phyloP scores from a whole-genome alignment of 23 tunicate species.

The Diplosoma virens region DNA sequence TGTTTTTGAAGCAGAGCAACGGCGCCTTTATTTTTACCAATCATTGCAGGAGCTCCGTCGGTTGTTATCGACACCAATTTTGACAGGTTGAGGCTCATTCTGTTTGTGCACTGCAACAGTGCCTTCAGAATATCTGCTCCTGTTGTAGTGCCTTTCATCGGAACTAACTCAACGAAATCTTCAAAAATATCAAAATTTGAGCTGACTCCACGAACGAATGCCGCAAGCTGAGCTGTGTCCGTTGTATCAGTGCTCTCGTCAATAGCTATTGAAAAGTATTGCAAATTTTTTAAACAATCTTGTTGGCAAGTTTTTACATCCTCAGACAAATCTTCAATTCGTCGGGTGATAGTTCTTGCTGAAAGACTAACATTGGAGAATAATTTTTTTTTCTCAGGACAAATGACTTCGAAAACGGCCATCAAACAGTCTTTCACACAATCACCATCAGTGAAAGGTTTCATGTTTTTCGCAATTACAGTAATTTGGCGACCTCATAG shows the following conservation, averaged over 20 bases:
- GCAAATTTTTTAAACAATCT: slow-evolving; percentile 51
- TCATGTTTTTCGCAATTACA: slow-evolving; percentile 69
- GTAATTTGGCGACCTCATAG: slow-evolving; percentile 57
- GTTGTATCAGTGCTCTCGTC: slow-evolving; percentile 58
- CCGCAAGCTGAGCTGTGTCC: slow-evolving; percentile 69
- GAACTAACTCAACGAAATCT: slow-evolving; percentile 38
- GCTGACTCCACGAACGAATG: slow-evolving; percentile 68
- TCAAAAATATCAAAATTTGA: slow-evolving; percentile 43
- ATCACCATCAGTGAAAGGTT: slow-evolving; percentile 66
- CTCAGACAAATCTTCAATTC: slow-evolving; percentile 73
- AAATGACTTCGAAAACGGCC: slow-evolving; percentile 57
- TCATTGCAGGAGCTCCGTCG: too few species aligned
- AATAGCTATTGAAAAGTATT: slow-evolving; percentile 47
- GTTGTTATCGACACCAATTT: slow-evolving; percentile 48
- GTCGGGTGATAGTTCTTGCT: slow-evolving; percentile 74
- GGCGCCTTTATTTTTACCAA: too few species aligned
- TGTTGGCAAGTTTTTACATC: slow-evolving; percentile 49
- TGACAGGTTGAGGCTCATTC: slow-evolving; percentile 35
- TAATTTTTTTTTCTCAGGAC: slow-evolving; percentile 66
- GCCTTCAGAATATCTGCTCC: slow-evolving; percentile 63
- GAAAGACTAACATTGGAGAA: slow-evolving; percentile 63
- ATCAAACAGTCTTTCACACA: slow-evolving; percentile 63
- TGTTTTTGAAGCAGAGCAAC: too few species aligned
- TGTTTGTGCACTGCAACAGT: slow-evolving; percentile 36
- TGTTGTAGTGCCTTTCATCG: slow-evolving; percentile 62